These are phyloP conservation scores for Hylaeus volcanicus DNA, from an alignment of 1,140 invertebrate genomes.

Conservation along the genomic window DNA sequence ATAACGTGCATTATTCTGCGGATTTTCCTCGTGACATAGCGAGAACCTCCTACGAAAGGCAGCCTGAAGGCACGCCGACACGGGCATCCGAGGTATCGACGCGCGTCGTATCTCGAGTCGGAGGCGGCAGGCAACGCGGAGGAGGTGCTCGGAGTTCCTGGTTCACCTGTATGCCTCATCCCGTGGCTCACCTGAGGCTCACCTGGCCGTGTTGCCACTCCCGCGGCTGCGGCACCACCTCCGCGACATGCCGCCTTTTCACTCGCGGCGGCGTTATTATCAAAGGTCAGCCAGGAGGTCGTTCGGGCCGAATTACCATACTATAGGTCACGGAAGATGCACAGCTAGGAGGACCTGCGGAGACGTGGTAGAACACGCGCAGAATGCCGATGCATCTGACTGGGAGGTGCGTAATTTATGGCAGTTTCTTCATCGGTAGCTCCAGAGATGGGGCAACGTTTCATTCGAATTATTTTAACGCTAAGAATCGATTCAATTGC, in stretches of 20 bases:
- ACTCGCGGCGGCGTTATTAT: slow-evolving; percentile 75
- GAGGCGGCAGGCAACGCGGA: slow-evolving; percentile 62
- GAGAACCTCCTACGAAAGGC: slow-evolving; percentile 16
- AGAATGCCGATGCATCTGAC: neutral
- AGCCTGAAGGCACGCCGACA: slow-evolving; percentile 24
- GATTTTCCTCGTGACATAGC: slow-evolving; percentile 29
- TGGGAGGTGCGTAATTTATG: slow-evolving; percentile 69
- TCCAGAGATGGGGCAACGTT: neutral
- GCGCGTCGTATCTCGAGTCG: slow-evolving; percentile 46
- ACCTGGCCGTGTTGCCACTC: slow-evolving; percentile 75
- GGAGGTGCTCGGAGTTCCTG: slow-evolving; percentile 72
- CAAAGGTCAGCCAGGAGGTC: slow-evolving; percentile 78
- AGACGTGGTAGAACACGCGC: slow-evolving; percentile 6
- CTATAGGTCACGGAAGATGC: slow-evolving; percentile 67
- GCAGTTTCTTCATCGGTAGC: slow-evolving; percentile 66
- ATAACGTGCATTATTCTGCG: neutral
- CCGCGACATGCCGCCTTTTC: slow-evolving; percentile 77
- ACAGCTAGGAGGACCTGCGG: slow-evolving; percentile 7
- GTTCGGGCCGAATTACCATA: slow-evolving; percentile 73
- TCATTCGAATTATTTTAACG: too few species aligned
- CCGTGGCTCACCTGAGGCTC: slow-evolving; percentile 60
- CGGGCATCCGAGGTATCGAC: slow-evolving; percentile 39
- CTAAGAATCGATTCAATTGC: too few species aligned
- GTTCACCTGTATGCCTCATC: slow-evolving; percentile 74
- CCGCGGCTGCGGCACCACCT: slow-evolving; percentile 67